Evolutionary conservation across 2,113 vertebrate species (phyloP).

Genomic region (Martes martes): DNA sequence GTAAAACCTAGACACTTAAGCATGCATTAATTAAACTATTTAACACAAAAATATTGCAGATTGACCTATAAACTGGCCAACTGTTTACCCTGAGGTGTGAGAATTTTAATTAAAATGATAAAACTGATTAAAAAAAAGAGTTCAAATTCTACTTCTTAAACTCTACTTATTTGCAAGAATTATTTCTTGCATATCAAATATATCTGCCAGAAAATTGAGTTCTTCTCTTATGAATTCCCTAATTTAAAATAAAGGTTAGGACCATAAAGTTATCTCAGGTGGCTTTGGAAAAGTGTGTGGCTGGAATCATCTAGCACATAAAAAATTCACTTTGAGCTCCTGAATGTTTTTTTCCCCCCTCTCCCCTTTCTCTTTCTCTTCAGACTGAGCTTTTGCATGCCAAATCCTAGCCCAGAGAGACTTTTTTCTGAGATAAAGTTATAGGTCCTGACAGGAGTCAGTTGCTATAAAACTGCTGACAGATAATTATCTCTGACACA

Average conservation of each 20-base stretch:
- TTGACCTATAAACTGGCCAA: background rate
- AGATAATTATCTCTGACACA: background rate
- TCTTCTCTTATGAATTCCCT: background rate
- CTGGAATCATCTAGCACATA: background rate
- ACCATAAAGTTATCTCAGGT: background rate
- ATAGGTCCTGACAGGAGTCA: background rate
- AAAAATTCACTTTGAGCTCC: background rate
- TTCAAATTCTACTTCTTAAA: background rate
- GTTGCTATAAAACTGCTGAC: constrained; percentile 15
- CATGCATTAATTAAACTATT: background rate
- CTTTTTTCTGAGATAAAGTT: background rate
- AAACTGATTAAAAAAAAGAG: background rate
- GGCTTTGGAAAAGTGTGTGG: background rate
- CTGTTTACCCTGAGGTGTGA: background rate
- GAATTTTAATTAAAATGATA: background rate
- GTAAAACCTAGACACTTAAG: background rate
- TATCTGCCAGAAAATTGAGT: constrained; percentile 19
- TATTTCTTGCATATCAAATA: background rate
- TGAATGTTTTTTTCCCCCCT: background rate
- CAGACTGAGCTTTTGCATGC: constrained; percentile 2
- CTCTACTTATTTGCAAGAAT: background rate
- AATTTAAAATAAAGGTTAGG: constrained; percentile 21
- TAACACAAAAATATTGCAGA: background rate
- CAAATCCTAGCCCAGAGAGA: constrained; percentile 14
- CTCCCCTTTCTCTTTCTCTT: background rate